Conservation (phyloP, 1,140 invertebrate genomes). For the Diachasmimorpha longicaudata region DNA sequence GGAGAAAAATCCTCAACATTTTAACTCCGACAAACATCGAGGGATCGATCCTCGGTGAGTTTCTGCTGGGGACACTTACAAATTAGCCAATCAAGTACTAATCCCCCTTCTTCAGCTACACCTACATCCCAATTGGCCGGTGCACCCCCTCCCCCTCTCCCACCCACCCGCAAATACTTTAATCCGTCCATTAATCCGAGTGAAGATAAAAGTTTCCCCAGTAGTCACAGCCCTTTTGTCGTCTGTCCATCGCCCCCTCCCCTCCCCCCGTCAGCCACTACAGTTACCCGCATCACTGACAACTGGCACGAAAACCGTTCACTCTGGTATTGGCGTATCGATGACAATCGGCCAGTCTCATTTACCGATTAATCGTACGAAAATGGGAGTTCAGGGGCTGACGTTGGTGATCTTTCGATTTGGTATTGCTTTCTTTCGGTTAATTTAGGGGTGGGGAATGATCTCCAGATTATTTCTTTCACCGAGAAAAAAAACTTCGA, state of each 20-base stretch:
- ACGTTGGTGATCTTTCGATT: neutral
- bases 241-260: conserved; percentile 37
- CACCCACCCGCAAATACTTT: conserved; percentile 58
- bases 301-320: conserved; percentile 20
- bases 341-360: conserved; percentile 20
- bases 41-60: conserved; percentile 4
- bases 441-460: neutral
- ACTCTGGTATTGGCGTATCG: conserved; percentile 18
- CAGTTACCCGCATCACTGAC: conserved; percentile 29
- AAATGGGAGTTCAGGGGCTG: neutral
- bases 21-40: neutral
- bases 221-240: conserved; percentile 60
- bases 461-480: too few species aligned
- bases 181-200: conserved; percentile 62
- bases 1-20: neutral
- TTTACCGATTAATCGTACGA: conserved; percentile 16
- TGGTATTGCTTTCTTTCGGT: neutral
- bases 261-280: neutral
- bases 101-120: conserved; percentile 43
- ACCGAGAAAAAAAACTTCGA: too few species aligned
- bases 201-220: conserved; percentile 60
- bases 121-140: neutral
- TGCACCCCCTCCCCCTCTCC: neutral
- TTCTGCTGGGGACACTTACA: conserved; percentile 61
- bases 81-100: conserved; percentile 65